Conservation (phyloP, 2,113 vertebrate genomes). For the Microtus ochrogaster region DNA sequence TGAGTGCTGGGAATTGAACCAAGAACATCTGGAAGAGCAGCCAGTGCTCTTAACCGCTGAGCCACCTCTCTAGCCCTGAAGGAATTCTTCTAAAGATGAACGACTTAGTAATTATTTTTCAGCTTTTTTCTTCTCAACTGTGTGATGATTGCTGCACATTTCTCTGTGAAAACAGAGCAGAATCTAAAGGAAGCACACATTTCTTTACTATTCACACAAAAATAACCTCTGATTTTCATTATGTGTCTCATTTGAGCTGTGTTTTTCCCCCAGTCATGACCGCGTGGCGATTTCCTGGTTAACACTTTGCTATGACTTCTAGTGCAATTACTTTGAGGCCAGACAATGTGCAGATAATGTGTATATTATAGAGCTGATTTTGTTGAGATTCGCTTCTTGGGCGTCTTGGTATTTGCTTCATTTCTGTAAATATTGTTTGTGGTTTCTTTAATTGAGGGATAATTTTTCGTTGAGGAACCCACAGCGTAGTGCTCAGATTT, state of each 20-base stretch:
- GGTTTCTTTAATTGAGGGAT: slow-evolving; percentile 5
- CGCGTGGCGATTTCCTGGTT: not conserved
- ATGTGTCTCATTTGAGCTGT: not conserved
- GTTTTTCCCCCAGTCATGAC: not conserved
- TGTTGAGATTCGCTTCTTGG: not conserved
- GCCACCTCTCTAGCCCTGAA: not conserved
- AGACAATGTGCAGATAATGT: not conserved
- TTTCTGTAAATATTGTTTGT: slow-evolving; percentile 3
- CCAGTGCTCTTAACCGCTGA: not conserved
- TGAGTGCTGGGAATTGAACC: not conserved
- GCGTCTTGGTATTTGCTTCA: not conserved
- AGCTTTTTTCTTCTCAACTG: not conserved
- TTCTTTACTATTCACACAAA: not conserved
- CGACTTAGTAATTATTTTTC: not conserved
- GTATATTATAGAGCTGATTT: not conserved
- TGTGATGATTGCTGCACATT: not conserved
- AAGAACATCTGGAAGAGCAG: not conserved
- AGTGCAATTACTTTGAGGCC: not conserved
- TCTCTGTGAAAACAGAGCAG: not conserved
- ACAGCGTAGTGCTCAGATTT: not conserved
- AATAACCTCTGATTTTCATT: not conserved
- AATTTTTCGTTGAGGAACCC: not conserved
- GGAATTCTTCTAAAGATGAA: not conserved
- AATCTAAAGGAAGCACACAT: not conserved
- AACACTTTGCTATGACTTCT: not conserved